Base-by-base conservation (phyloP, 2,797 vertebrate genomes). In the Lindbergichthys nudifrons region DNA sequence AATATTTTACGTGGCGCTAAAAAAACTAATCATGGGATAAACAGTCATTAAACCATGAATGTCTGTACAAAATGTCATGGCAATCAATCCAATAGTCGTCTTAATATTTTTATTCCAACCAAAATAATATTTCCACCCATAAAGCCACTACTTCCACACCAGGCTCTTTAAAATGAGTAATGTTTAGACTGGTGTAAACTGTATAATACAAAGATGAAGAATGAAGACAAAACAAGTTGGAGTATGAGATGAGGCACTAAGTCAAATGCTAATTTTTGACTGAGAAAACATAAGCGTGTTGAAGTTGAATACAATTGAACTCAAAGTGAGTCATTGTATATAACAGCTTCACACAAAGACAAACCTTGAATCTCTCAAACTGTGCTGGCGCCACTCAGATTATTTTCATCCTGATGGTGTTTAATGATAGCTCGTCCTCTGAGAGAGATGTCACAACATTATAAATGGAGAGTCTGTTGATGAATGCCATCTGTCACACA, bases 391-490 rank as follows among this genome's bases (percentile, higher is more conserved):
- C 80, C 53, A 68, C 3, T 64, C 45, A 15, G 0, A 13, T 56
- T 47, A 50, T 72, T 71, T 75, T 65, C 46, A 9, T 62, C 43
- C 70, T 43, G 39, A 51, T 21, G 52, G 47, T 32, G 50, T 75
- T 75, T 65, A 66, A 51, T 30, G 63, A 77, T 57, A 70, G 80
- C 61, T 58, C 82, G 50, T 70, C 54, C 73, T 62, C 79, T 32
- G 82, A 68, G 57, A 67, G 80, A 81, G 70, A 58, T 10, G 77
- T 66, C 77, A 50, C 66, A 57, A 8, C n/a, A 21, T 88, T 85
- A 82, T 86, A 86, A 85, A 89, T 75, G 51, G 59, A 23, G 48
- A 51, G 47, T 47, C 14, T 70, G 19, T 52, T 82, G 85, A 90
- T 82, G 65, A 81, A 88, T 81, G 51, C 36, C 47, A 32, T 70